phyloP scores from a whole-genome alignment of 2,113 vertebrate genomes.

The Tenrec ecaudatus region DNA sequence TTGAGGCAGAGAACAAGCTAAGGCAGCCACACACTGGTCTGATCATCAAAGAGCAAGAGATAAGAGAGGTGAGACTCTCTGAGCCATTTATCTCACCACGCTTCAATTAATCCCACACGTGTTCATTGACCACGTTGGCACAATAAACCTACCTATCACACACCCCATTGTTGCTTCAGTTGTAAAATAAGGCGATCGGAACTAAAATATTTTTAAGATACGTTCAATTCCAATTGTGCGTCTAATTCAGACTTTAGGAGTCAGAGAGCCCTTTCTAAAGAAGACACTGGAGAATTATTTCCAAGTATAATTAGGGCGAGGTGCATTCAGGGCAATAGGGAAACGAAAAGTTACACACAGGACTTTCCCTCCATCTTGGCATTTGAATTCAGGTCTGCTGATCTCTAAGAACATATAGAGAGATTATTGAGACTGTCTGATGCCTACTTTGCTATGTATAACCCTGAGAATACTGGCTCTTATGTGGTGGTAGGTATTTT shows the following conservation, averaged over 20 bases:
- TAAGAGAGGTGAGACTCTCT: too few species aligned
- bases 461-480: background rate
- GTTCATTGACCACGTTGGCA: too few species aligned
- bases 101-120: too few species aligned
- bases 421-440: fast-evolving
- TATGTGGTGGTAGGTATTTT: fast-evolving
- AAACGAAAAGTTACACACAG: background rate
- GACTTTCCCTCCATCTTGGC: background rate
- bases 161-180: too few species aligned
- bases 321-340: background rate
- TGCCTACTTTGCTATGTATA: background rate
- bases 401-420: background rate
- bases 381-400: background rate
- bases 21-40: too few species aligned
- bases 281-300: background rate
- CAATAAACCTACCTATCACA: too few species aligned
- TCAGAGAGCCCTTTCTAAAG: background rate
- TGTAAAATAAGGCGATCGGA: background rate
- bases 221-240: background rate
- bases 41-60: too few species aligned
- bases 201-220: background rate
- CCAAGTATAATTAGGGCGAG: fast-evolving
- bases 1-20: too few species aligned
- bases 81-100: too few species aligned
- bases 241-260: background rate